Conservation (phyloP, 2,797 vertebrate species). For the Poeciliopsis presidionis region DNA sequence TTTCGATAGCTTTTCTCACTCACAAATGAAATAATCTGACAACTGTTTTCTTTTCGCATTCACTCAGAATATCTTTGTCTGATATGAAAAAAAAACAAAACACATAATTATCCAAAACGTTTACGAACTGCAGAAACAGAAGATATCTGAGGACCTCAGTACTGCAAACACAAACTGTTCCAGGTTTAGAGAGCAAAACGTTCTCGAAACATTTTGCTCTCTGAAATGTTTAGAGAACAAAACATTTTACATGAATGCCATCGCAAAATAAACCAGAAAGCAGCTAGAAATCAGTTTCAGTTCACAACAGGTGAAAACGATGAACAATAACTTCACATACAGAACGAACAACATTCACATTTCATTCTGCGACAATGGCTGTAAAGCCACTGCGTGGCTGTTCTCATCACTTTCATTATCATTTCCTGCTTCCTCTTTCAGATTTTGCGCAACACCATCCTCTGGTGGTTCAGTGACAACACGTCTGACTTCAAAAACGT, state of each 20-base stretch:
- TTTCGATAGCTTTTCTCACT: not conserved
- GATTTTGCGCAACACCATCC: constrained; percentile 3
- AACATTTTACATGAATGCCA: not conserved
- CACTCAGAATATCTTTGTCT: not conserved
- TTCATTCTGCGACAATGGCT: constrained; percentile 22
- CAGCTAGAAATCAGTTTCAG: not conserved
- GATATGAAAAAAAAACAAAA: not conserved
- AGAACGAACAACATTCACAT: not conserved
- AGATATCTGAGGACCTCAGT: not conserved
- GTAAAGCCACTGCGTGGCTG: constrained; percentile 14
- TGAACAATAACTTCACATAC: not conserved
- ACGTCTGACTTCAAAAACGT: constrained; percentile 52
- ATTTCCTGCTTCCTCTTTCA: constrained; percentile 9
- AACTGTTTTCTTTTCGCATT: not conserved
- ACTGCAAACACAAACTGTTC: not conserved
- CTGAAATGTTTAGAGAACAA: not conserved
- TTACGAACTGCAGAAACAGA: not conserved
- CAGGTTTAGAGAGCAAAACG: not conserved
- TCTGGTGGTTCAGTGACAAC: not conserved
- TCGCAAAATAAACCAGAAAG: not conserved
- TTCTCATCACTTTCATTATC: constrained; percentile 17
- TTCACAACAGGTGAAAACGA: not conserved
- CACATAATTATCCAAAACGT: not conserved
- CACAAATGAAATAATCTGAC: not conserved
- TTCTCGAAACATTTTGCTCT: no score